Base-by-base conservation (phyloP, 2,888 invertebrate species). In the Cabera pusaria region DNA sequence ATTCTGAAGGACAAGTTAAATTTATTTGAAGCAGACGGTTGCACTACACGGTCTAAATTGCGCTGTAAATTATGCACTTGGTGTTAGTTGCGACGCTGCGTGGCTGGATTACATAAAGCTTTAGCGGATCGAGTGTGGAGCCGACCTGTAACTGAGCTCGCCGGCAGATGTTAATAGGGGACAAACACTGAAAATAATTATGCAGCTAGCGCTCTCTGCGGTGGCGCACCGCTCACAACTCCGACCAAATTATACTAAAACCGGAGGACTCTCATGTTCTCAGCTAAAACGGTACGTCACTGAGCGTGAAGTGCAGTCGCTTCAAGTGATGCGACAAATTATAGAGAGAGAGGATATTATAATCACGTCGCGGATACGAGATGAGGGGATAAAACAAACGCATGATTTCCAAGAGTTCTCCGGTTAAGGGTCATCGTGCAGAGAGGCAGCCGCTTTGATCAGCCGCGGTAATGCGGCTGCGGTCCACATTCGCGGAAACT, bases 401-500 rank as follows among this genome's bases (percentile, higher is more conserved):
- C 66, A 68, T 64, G 68, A 65, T 65, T 72, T 65, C 55, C 51
- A 56, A 73, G 73, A 56, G 68, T 55, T 40, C 69, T 66, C 56
- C 47, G 50, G 58, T 52, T 59, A 56, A 75, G 70, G 72, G 72
- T 60, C 64, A 67, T 75, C 60, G 57, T 56, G 56, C 58, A 51
- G 60, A 69, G 68, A 62, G 65, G 52, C 55, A 28, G 16, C 25
- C 10, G 72, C 86, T 87, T 86, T 87, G 85, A 87, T 84, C 80
- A 67, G 61, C 56, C 60, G 57, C 67, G 66, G 69, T 72, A 68
- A 75, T 73, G 68, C 67, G 59, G 58, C 62, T 59, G 52, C 65
- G 68, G 75, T 74, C 77, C 82, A 76, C 70, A 74, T 62, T 74
- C 67, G 72, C 69, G 76, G 76, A 81, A 85, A 81, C 77, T 80